Percentiles rank a stretch among this genome's conserved stretches.
These are phyloP conservation scores for Epinephelus cyanopodus DNA, from an alignment of 2,113 vertebrate species.

Conservation along the genomic window DNA sequence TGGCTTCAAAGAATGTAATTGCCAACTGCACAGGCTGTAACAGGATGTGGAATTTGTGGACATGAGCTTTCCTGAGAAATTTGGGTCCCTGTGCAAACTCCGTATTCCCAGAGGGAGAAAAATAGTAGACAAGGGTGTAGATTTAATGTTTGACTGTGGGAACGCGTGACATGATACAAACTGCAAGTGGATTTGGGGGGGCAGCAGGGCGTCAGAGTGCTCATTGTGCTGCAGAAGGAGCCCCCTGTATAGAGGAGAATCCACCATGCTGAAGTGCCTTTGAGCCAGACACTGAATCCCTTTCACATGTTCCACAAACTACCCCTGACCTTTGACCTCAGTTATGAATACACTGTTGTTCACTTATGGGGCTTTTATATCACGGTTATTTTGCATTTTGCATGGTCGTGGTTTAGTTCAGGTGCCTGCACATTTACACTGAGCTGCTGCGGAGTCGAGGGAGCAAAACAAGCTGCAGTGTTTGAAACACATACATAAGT, in stretches of 20 bases:
- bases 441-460: not conserved
- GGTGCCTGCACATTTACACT: not conserved
- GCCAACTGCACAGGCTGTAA: conserved; percentile 76
- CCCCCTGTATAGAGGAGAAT: not conserved
- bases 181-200: conserved; percentile 12
- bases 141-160: conserved; percentile 18
- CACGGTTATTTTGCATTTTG: not conserved
- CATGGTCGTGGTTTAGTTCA: not conserved
- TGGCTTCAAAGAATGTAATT: conserved; percentile 69
- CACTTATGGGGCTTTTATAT: not conserved
- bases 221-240: conserved; percentile 25
- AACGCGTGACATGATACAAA: conserved; percentile 47
- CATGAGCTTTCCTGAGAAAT: conserved; percentile 60
- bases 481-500: conserved; percentile 28
- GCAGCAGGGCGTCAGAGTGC: not conserved
- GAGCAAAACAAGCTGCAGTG: not conserved
- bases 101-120: conserved; percentile 44
- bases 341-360: conserved; percentile 1
- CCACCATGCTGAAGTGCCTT: conserved; percentile 17
- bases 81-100: conserved; percentile 64
- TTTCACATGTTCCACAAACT: conserved; percentile 10
- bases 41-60: conserved; percentile 82
- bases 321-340: conserved; percentile 23
- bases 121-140: conserved; percentile 10
- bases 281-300: conserved; percentile 19